These are phyloP conservation scores for Microtus agrestis DNA, from an alignment of 2,797 vertebrate species.

Conservation along the genomic window DNA sequence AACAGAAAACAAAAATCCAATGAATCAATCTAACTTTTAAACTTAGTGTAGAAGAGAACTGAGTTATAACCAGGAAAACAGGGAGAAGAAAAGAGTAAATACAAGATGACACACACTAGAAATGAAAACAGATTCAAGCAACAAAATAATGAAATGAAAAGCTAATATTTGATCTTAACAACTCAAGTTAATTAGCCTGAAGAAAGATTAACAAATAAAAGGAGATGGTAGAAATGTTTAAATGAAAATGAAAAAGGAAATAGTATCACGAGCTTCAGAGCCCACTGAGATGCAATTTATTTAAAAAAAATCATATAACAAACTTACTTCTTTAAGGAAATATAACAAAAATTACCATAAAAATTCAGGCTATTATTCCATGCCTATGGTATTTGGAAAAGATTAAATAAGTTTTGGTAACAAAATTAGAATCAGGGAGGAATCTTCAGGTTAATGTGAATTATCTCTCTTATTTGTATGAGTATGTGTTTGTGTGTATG, in stretches of 20 bases:
- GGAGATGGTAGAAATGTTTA: neutral
- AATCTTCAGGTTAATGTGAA: neutral
- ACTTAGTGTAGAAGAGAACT: neutral
- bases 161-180: neutral
- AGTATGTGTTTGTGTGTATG: neutral
- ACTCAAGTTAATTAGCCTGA: neutral
- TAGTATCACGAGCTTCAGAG: neutral
- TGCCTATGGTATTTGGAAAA: no score
- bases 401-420: no score
- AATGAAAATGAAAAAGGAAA: neutral
- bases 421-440: neutral
- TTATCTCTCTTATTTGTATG: neutral
- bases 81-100: conserved; percentile 10
- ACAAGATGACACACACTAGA: neutral
- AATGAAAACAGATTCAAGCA: neutral
- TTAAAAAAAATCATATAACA: neutral
- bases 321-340: neutral
- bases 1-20: neutral
- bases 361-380: neutral
- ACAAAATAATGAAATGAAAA: neutral
- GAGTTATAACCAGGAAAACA: neutral
- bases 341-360: neutral
- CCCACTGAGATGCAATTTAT: neutral
- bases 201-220: neutral
- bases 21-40: neutral